phyloP scores from a whole-genome alignment of 2,888 invertebrate species.

The Pimpla rufipes region DNA sequence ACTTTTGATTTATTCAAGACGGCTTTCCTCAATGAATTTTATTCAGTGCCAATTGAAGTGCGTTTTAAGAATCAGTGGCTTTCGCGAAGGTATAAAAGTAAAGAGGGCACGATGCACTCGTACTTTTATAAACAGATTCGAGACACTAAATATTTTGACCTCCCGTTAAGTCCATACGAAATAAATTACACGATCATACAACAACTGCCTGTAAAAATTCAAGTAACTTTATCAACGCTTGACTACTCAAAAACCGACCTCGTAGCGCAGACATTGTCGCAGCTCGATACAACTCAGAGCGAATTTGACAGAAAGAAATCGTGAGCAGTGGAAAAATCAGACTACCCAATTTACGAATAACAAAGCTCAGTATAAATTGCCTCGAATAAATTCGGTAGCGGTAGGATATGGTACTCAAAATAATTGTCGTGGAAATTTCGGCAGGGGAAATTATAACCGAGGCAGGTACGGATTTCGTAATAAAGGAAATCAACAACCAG shows the following conservation, averaged over 20 bases:
- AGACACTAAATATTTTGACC: slow-evolving; percentile 39
- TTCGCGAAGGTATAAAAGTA: slow-evolving; percentile 22
- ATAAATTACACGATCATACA: slow-evolving; percentile 52
- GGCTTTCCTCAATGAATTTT: slow-evolving; percentile 53
- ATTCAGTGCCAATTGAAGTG: slow-evolving; percentile 56
- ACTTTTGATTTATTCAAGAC: slow-evolving; percentile 52
- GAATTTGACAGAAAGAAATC: neutral
- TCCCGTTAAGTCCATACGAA: slow-evolving; percentile 11
- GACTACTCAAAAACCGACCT: slow-evolving; percentile 28
- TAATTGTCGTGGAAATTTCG: no score
- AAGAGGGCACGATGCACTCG: slow-evolving; percentile 50
- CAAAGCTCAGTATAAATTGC: neutral
- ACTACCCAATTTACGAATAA: neutral
- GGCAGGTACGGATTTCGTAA: neutral
- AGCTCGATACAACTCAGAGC: slow-evolving; percentile 19
- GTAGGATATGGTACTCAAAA: neutral
- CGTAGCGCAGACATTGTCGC: slow-evolving; percentile 26
- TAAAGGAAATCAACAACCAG: neutral
- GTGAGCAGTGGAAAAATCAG: neutral
- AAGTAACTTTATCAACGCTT: slow-evolving; percentile 8
- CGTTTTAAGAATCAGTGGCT: slow-evolving; percentile 46
- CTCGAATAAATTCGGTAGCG: neutral
- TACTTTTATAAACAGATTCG: slow-evolving; percentile 50
- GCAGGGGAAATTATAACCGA: no score
- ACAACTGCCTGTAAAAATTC: slow-evolving; percentile 17